These are phyloP conservation scores for Typhlomys cinereus DNA, from an alignment of 2,113 vertebrate species.

Conservation along the genomic window DNA sequence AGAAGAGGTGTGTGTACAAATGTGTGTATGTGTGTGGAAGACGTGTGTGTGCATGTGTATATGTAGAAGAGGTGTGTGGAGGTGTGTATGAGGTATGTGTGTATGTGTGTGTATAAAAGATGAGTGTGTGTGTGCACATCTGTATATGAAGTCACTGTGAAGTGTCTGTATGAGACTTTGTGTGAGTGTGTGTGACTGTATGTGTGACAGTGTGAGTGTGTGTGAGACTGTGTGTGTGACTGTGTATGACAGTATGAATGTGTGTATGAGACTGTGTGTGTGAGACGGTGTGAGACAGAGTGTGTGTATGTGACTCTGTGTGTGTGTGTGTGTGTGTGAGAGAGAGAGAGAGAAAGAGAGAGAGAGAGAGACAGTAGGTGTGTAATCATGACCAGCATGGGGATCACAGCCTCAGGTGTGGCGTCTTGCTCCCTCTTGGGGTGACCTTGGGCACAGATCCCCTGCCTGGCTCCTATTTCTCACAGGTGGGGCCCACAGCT, in stretches of 20 bases:
- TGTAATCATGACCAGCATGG: no score
- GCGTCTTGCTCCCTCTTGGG: no score
- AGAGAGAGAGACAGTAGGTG: no score
- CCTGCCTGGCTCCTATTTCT: neutral
- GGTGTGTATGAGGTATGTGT: neutral
- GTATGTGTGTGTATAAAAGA: neutral
- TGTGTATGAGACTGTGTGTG: no score
- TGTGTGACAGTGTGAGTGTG: neutral
- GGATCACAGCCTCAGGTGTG: no score
- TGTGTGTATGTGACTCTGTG: no score
- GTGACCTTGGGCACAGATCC: neutral
- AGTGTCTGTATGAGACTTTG: no score
- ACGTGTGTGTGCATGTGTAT: neutral
- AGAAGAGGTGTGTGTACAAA: neutral
- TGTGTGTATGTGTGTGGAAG: neutral
- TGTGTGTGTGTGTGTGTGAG: no score
- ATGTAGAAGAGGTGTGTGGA: neutral
- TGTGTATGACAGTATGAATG: no score
- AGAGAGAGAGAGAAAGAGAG: no score
- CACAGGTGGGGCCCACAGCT: rapidly evolving
- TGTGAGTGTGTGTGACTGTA: rapidly evolving
- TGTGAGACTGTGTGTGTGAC: neutral
- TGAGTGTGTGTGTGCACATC: neutral
- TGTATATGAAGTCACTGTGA: no score
- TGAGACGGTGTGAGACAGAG: no score